phyloP scores from a whole-genome alignment of 2,797 vertebrate species.

The Arrhamphus sclerolepis region DNA sequence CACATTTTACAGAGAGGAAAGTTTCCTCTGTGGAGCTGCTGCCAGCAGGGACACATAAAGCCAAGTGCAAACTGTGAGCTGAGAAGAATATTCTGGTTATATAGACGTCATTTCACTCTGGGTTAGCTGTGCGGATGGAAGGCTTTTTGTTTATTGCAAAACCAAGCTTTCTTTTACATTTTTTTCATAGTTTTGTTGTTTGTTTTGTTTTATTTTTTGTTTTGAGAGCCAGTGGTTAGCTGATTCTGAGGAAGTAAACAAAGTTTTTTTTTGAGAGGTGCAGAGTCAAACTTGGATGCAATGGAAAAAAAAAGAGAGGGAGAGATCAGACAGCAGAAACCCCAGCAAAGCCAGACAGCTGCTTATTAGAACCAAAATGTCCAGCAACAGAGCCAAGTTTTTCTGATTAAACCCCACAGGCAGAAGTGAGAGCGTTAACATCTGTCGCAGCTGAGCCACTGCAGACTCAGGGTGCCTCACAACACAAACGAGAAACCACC shows the following conservation, averaged over 20 bases:
- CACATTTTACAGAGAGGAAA: conserved; percentile 14
- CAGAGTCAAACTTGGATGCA: not conserved
- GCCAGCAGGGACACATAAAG: conserved; percentile 18
- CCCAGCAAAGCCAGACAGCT: conserved; percentile 42
- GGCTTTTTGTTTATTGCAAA: too few relatives aligned
- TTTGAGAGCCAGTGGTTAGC: not conserved
- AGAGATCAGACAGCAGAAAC: conserved; percentile 34
- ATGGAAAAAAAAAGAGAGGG: not conserved
- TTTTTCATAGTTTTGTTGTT: too few relatives aligned
- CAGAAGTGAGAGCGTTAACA: conserved; percentile 60
- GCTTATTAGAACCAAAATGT: conserved; percentile 47
- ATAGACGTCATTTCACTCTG: conserved; percentile 1
- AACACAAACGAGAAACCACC: conserved; percentile 41
- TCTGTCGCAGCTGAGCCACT: conserved; percentile 51
- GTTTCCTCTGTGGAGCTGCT: conserved; percentile 4
- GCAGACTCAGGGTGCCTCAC: conserved; percentile 18
- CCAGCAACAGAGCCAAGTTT: conserved; percentile 45
- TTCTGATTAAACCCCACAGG: conserved; percentile 58
- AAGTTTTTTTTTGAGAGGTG: too few relatives aligned
- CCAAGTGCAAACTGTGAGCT: not conserved
- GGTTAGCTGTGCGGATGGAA: not conserved
- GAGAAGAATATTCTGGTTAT: conserved; percentile 5
- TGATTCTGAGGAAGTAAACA: too few relatives aligned
- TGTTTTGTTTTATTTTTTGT: not conserved
- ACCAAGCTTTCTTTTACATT: too few relatives aligned